Evolutionary conservation across 2,113 vertebrate genomes (phyloP).

Genomic region (Rhinolophus sinicus): DNA sequence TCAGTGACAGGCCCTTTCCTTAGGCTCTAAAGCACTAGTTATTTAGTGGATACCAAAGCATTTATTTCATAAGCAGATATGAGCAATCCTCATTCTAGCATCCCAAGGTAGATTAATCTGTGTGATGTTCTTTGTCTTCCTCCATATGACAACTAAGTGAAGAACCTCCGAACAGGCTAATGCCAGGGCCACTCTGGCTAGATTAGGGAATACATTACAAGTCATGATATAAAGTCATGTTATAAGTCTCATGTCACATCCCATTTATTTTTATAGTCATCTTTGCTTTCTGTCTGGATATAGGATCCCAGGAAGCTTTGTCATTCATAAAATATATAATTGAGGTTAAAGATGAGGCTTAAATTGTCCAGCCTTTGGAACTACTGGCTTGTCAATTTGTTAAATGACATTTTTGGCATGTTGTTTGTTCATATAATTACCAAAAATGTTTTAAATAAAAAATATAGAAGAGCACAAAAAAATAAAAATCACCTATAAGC

Average conservation of each 20-base stretch:
- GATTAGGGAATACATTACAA: background rate
- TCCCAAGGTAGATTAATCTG: background rate
- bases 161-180: background rate
- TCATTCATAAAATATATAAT: background rate
- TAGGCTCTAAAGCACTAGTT: background rate
- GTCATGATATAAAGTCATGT: background rate
- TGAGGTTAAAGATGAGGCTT: conserved; percentile 30
- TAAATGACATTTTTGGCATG: background rate
- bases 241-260: background rate
- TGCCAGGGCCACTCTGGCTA: background rate
- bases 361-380: background rate
- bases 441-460: background rate
- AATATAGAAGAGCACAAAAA: background rate
- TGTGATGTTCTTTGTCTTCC: background rate
- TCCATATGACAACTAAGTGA: background rate
- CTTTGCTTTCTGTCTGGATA: background rate
- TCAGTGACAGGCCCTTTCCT: background rate
- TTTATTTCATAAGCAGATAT: background rate
- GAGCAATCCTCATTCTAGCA: background rate
- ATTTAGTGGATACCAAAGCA: background rate
- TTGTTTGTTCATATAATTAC: conserved; percentile 3
- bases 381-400: background rate
- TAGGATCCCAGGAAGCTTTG: background rate
- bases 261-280: background rate
- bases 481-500: background rate